Evolutionary conservation across 2,113 vertebrate species (phyloP).

Genomic region (Platysteira castanea): DNA sequence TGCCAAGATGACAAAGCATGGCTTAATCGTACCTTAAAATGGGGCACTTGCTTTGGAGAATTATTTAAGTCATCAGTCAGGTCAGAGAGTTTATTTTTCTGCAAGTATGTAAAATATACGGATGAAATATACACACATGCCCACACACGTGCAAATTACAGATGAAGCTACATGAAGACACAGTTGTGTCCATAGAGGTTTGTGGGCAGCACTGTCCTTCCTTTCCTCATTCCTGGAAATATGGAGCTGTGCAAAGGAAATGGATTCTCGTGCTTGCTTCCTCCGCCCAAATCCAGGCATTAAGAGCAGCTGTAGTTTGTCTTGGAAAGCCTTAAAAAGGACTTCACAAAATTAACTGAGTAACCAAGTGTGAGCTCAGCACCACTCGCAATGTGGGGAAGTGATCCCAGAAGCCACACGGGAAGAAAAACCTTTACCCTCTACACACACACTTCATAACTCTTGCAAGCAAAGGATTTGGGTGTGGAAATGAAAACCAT

Average conservation of each 20-base stretch:
- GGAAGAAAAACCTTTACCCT: neutral
- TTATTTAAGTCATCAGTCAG: neutral
- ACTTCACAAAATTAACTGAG: neutral
- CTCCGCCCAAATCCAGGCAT: neutral
- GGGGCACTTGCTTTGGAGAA: neutral
- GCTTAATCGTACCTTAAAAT: neutral
- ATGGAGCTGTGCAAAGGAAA: neutral
- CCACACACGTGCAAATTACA: neutral
- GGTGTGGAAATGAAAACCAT: neutral
- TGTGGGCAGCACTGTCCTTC: neutral
- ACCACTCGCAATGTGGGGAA: neutral
- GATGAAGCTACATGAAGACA: neutral
- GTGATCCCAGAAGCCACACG: fast-evolving
- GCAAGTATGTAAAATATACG: neutral
- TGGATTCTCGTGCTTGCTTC: neutral
- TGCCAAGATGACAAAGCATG: fast-evolving
- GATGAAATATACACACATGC: neutral
- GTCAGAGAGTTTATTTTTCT: neutral
- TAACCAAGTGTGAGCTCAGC: neutral
- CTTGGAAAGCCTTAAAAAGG: neutral
- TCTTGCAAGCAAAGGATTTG: neutral
- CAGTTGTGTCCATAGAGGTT: fast-evolving
- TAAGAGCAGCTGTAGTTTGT: neutral
- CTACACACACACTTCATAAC: neutral
- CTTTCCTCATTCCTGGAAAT: neutral